Percentiles rank a stretch among this genome's conserved stretches.
phyloP scores from a whole-genome alignment of 2,797 vertebrate genomes.

The Cuculus canorus region DNA sequence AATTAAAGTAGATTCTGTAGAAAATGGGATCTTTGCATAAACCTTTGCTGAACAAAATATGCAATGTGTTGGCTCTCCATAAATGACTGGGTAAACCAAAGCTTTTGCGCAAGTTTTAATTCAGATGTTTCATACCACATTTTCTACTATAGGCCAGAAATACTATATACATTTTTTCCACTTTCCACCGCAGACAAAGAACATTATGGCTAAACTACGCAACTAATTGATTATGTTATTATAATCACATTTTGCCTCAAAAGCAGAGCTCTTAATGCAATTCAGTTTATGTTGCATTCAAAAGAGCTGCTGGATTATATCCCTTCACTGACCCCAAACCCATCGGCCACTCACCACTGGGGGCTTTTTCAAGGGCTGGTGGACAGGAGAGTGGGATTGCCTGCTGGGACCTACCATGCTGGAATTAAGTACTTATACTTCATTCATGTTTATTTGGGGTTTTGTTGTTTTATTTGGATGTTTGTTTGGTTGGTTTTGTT shows the following conservation, averaged over 20 bases:
- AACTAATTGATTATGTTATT: not conserved
- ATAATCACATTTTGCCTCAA: not conserved
- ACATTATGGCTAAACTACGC: not conserved
- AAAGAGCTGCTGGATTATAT: not conserved
- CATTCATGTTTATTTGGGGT: too few species aligned
- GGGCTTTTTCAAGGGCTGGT: not conserved
- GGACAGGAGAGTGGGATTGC: not conserved
- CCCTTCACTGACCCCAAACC: not conserved
- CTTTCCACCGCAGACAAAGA: not conserved
- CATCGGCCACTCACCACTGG: not conserved
- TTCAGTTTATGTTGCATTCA: not conserved
- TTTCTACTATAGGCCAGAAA: not conserved
- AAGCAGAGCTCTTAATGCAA: not conserved
- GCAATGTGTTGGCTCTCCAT: not conserved
- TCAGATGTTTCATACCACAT: not conserved
- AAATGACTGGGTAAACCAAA: not conserved
- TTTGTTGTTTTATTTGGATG: too few species aligned
- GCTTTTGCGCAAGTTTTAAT: not conserved
- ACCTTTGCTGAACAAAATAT: not conserved
- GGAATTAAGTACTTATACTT: not conserved
- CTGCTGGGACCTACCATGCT: not conserved
- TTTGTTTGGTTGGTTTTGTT: not conserved
- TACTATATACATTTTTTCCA: not conserved
- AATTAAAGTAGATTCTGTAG: not conserved
- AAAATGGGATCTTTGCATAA: not conserved